phyloP scores from a whole-genome alignment of 2,797 vertebrate genomes.

The Neosilurus hyrtlii region DNA sequence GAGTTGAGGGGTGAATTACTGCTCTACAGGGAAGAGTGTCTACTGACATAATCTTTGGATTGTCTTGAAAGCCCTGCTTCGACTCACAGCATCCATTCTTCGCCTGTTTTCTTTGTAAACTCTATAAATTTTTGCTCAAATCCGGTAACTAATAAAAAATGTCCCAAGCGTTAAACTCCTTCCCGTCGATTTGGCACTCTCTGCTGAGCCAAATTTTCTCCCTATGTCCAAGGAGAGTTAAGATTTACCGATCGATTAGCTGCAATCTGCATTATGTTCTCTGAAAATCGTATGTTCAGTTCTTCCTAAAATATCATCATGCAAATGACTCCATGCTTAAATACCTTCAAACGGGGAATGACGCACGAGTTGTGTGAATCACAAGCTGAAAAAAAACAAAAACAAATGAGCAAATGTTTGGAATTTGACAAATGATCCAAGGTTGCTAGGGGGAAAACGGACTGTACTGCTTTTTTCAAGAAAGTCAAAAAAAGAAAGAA shows the following conservation, averaged over 20 bases:
- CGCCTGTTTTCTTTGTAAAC: slow-evolving; percentile 58
- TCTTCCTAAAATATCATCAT: slow-evolving; percentile 33
- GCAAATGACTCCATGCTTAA: slow-evolving; percentile 22
- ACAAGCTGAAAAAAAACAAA: background rate
- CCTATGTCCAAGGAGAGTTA: slow-evolving; percentile 16
- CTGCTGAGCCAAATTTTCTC: slow-evolving; percentile 28
- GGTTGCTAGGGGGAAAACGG: slow-evolving; percentile 23
- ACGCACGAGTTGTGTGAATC: slow-evolving; percentile 22
- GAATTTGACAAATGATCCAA: slow-evolving; percentile 39
- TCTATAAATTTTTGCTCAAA: slow-evolving; percentile 40
- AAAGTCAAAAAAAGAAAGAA: slow-evolving; percentile 46
- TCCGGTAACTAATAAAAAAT: slow-evolving; percentile 46
- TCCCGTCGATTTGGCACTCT: slow-evolving; percentile 32
- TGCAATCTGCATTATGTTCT: slow-evolving; percentile 27
- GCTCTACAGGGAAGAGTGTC: slow-evolving; percentile 51
- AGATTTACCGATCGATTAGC: slow-evolving; percentile 39
- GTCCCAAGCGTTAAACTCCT: slow-evolving; percentile 39
- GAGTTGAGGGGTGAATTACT: slow-evolving; percentile 60
- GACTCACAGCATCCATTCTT: slow-evolving; percentile 52
- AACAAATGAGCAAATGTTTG: slow-evolving; percentile 27
- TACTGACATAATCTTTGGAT: slow-evolving; percentile 71
- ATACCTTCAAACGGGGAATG: background rate
- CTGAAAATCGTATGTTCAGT: slow-evolving; percentile 32
- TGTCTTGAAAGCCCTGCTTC: slow-evolving; percentile 60
- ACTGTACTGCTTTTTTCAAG: slow-evolving; percentile 40